These are phyloP conservation scores for Centroberyx gerrardi DNA, from an alignment of 2,797 vertebrate genomes.

Conservation along the genomic window DNA sequence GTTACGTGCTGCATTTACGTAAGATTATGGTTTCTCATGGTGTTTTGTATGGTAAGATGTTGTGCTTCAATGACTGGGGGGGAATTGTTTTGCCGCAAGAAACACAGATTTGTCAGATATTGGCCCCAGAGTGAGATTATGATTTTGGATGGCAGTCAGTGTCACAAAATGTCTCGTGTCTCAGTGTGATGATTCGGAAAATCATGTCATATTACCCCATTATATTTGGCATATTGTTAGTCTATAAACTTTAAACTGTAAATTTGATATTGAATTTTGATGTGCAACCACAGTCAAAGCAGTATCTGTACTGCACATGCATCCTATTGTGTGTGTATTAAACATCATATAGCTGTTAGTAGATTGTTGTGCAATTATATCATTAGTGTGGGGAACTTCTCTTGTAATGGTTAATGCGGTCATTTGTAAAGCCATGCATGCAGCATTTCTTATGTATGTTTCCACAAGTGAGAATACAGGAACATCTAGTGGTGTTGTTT, in stretches of 20 bases:
- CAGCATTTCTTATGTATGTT: conserved; percentile 58
- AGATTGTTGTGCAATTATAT: conserved; percentile 54
- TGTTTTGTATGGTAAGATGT: conserved; percentile 55
- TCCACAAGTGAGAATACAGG: conserved; percentile 24
- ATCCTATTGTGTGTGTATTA: conserved; percentile 62
- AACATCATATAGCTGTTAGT: conserved; percentile 46
- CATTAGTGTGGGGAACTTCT: conserved; percentile 15
- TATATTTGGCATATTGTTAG: conserved; percentile 59
- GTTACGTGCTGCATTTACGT: conserved; percentile 63
- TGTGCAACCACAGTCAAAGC: conserved; percentile 63
- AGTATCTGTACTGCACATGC: conserved; percentile 50
- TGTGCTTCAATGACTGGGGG: conserved; percentile 42
- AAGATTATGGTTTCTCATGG: conserved; percentile 37
- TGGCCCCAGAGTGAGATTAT: conserved; percentile 49
- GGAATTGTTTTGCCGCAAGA: conserved; percentile 23
- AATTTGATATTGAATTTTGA: conserved; percentile 60
- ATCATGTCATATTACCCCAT: conserved; percentile 47
- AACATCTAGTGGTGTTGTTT: conserved; percentile 45
- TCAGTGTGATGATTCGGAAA: conserved; percentile 51
- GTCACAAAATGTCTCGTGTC: conserved; percentile 49
- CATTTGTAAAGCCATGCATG: conserved; percentile 69
- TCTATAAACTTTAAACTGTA: conserved; percentile 61
- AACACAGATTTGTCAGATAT: conserved; percentile 28
- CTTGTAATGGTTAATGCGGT: conserved; percentile 51
- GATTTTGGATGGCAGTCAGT: conserved; percentile 43